A percentile compares a stretch with the other conserved stretches of the same genome.
These are phyloP conservation scores for Oasisia sp. DNA, from an alignment of 2,888 invertebrate genomes.

Conservation along the genomic window DNA sequence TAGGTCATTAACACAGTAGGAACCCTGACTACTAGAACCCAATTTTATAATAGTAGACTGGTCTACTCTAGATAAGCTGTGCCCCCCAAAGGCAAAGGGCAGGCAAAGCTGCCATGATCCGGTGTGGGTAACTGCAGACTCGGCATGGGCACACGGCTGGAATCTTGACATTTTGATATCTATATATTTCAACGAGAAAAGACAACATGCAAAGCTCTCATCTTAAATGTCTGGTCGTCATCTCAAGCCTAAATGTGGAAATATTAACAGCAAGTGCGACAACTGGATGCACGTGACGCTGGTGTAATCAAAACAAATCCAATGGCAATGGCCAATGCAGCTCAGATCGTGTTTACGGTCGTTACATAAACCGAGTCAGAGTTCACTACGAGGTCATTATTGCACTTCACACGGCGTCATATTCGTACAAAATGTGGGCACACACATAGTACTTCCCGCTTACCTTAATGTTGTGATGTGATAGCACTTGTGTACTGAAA, in stretches of 20 bases:
- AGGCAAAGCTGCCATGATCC: too few relatives aligned
- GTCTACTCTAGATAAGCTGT: too few relatives aligned
- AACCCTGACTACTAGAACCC: too few relatives aligned
- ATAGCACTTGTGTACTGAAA: conserved; percentile 3
- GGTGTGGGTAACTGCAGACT: too few relatives aligned
- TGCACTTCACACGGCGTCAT: neutral
- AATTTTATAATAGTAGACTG: too few relatives aligned
- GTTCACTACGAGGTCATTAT: neutral
- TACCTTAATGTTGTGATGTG: conserved; percentile 5
- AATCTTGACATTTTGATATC: too few relatives aligned
- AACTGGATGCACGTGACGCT: neutral
- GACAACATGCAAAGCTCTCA: neutral
- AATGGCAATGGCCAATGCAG: neutral
- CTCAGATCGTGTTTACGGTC: neutral
- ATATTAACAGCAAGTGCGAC: neutral
- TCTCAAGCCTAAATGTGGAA: neutral
- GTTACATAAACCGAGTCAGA: neutral
- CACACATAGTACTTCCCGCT: neutral
- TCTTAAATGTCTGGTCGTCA: neutral
- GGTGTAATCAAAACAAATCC: neutral
- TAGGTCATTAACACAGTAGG: too few relatives aligned
- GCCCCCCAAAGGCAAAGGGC: too few relatives aligned
- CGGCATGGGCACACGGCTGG: too few relatives aligned
- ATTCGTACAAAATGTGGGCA: neutral
- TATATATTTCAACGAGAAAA: neutral